A percentile compares a stretch with the other conserved stretches of the same genome.
phyloP scores from a whole-genome alignment of 53 echinoderm and acorn worm genomes.

The Pentamera pediparva region DNA sequence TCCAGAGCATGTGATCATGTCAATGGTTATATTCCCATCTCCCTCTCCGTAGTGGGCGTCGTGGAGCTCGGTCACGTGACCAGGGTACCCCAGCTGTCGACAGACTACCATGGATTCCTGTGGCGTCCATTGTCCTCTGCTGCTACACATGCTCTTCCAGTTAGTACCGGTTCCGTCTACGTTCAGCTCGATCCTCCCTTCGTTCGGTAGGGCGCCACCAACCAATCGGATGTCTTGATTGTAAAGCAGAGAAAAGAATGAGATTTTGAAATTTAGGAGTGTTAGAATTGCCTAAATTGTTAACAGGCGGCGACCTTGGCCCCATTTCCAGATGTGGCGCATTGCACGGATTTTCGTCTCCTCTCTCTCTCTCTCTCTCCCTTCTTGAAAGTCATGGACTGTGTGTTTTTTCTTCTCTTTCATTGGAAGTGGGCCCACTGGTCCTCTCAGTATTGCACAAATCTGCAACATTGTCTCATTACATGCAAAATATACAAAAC shows the following conservation, averaged over 20 bases:
- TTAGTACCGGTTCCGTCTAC: slow-evolving; percentile 24
- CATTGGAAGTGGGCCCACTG: too few species aligned
- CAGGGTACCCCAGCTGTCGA: slow-evolving; percentile 62
- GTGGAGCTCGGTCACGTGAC: neutral
- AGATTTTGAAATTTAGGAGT: too few species aligned
- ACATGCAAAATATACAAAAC: too few species aligned
- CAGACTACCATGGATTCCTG: slow-evolving; percentile 60
- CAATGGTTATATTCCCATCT: neutral
- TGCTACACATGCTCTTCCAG: slow-evolving; percentile 61
- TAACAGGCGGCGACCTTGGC: too few species aligned
- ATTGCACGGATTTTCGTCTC: too few species aligned
- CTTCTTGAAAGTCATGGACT: too few species aligned
- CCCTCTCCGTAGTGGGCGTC: neutral
- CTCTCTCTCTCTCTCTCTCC: too few species aligned
- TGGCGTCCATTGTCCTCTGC: slow-evolving; percentile 41
- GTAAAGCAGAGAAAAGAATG: neutral
- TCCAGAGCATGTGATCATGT: neutral
- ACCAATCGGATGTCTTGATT: slow-evolving; percentile 69
- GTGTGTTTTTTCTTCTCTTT: too few species aligned
- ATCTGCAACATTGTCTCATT: too few species aligned
- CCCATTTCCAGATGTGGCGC: too few species aligned
- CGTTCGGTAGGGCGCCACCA: slow-evolving; percentile 34
- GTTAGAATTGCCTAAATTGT: too few species aligned
- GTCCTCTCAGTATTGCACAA: too few species aligned
- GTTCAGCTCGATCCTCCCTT: slow-evolving; percentile 56